A percentile compares a stretch with the other conserved stretches of the same genome.
phyloP scores from a whole-genome alignment of 2,797 vertebrate genomes.

The Serranus cabrilla region DNA sequence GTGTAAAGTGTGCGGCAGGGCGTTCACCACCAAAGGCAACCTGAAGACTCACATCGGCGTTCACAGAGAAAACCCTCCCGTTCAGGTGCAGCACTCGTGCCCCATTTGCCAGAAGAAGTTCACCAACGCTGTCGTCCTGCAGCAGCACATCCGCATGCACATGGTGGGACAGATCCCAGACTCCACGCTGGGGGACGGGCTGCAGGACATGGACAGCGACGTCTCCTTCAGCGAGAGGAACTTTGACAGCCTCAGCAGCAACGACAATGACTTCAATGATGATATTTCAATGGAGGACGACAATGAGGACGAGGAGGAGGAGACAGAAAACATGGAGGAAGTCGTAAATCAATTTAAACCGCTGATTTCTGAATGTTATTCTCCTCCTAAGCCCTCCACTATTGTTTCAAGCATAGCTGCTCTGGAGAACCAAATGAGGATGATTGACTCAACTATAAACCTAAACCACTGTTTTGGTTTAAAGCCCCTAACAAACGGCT shows the following conservation, averaged over 20 bases:
- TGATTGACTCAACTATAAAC: slow-evolving; percentile 89
- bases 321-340: slow-evolving; percentile 81
- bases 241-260: slow-evolving; percentile 89
- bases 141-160: slow-evolving; percentile 99
- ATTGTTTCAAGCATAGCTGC: slow-evolving; percentile 90
- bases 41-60: slow-evolving; percentile 97
- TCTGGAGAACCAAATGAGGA: slow-evolving; percentile 94
- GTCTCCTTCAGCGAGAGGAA: slow-evolving; percentile 87
- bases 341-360: slow-evolving; percentile 80
- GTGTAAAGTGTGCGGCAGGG: slow-evolving; percentile 96
- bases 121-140: slow-evolving; percentile 96
- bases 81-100: slow-evolving; percentile 96
- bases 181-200: slow-evolving; percentile 83
- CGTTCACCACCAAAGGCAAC: slow-evolving; percentile 99
- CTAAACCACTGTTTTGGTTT: slow-evolving; percentile 85
- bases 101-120: slow-evolving; percentile 99
- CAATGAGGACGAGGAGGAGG: slow-evolving; percentile 76
- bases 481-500: slow-evolving; percentile 87
- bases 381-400: slow-evolving; percentile 85
- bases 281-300: slow-evolving; percentile 93
- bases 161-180: slow-evolving; percentile 96
- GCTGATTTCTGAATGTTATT: slow-evolving; percentile 84
- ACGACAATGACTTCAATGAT: slow-evolving; percentile 89
- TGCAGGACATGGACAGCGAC: slow-evolving; percentile 88
- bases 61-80: slow-evolving; percentile 93